Evolutionary conservation across 2,888 invertebrate species (phyloP), one percentile per base, ranked within the genome.

Genomic region (Phaonia tiefii): DNA sequence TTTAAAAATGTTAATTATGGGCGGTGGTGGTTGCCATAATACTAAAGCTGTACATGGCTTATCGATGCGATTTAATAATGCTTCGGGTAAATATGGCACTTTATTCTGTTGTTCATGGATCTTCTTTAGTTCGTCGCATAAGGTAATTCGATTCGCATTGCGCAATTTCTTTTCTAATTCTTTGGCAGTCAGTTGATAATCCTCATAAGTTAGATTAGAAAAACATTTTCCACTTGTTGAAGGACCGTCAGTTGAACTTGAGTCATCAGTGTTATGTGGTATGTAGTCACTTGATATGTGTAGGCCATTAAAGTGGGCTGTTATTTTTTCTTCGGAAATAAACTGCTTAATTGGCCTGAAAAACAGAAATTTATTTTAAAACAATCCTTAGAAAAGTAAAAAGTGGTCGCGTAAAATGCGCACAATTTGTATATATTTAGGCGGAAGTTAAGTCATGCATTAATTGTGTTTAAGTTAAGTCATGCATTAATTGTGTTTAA

Each of bases 261-360:
- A 44, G 17, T 51, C 49, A 4, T 51, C 39, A 42, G 73, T 49
- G 20, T 39, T 80, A 37, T 83, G 77, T 13, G 86, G 83, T 31
- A 86, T 87, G 44, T 85, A 89, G 73, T 92, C 91, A 17, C 92
- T 90, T 0, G 93, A 93, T 84, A 96, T 95, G 87, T 96, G 95
- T 39, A 96, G 91, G 44, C 94, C 93, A 84, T 93, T 94, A 83
- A 96, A 92, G 86, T 96, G 95, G 25, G 95, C 95, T 0, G 96
- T 94, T 94, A 96, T 96, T 89, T 95, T 95, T 86, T 96, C 96
- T 88, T 96, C 96, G 0, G 96, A 95, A 83, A 96, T 96, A 49
- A 94, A 92, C 88, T 96, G 95, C 87, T 96, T 96, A 7, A 92
- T 88, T 58, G 93, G 93, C 17, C 93, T 93, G 56, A 13, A 51